Base-by-base conservation (phyloP, 2,797 vertebrate genomes). In the Pseudochaenichthys georgianus region DNA sequence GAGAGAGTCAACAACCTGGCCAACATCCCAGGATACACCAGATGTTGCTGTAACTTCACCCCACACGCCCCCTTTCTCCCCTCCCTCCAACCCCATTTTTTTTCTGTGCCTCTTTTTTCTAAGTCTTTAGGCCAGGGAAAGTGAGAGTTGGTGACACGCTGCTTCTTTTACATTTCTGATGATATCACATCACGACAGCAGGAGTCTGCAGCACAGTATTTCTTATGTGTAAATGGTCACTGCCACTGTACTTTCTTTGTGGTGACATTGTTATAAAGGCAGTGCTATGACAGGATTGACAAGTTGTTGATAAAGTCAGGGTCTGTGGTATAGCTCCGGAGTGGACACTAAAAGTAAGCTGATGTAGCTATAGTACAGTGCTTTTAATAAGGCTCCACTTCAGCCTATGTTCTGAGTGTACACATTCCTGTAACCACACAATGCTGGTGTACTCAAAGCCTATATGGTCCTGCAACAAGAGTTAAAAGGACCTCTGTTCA, bases 1-100 rank as follows among this genome's bases (percentile, higher is more conserved):
- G 88, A 87, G 88, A 77, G 65, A 83, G 78, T 91, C 88, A 91
- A 92, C 70, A 85, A 86, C 86, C 87, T 90, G 89, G 90, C 93
- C 79, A 72, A 85, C 83, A 88, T 94, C 95, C 92, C 93, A 82
- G 88, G 92, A 94, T 87, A 78, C 82, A 90, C 92, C 96, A 97
- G 96, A 95, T 97, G 96, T 93, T 94, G 91, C 91, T 87, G 82
- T 95, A 94, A 92, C 91, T 94, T 93, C 94, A 96, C 91, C 94
- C 94, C 81, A 64, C 90, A 75, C 80, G 87, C 86, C 73, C 75
- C 60, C 61, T 72, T 76, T 75, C 58, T 76, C 55, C 70, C 34
- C 34, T 38, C 68, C 38, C 52, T 63, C 46, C 47, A 59, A 7
- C 23, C 67, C 13, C 31, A 28, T 13, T 60, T 63, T 62, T 75